These are phyloP conservation scores for Apeltes quadracus DNA, from an alignment of 2,113 vertebrate genomes.

Conservation along the genomic window DNA sequence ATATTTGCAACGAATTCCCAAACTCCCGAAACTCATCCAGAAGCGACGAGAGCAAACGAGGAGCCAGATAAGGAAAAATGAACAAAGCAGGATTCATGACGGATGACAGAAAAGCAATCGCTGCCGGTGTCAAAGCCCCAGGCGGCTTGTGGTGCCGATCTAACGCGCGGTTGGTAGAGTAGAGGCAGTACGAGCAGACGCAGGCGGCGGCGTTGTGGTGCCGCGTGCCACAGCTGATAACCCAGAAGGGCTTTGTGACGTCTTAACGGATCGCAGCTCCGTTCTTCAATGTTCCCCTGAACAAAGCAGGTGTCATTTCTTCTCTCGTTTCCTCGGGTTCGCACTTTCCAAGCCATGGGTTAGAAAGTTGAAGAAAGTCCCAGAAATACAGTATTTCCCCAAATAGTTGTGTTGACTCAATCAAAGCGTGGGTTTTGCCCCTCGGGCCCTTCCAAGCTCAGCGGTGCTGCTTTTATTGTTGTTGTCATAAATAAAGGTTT, in stretches of 20 bases:
- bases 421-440: no score
- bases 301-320: neutral
- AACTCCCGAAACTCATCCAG: neutral
- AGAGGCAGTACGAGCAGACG: neutral
- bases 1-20: neutral
- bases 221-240: neutral
- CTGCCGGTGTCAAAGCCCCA: neutral
- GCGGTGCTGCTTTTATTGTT: no score
- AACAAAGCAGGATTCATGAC: neutral
- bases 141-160: neutral
- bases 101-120: conserved; percentile 13
- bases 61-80: neutral
- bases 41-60: neutral
- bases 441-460: no score
- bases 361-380: neutral
- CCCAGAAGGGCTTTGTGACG: neutral
- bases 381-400: neutral
- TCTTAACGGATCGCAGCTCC: neutral
- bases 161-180: neutral
- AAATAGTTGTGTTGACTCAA: neutral
- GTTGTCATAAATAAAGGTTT: neutral
- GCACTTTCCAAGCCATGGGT: neutral
- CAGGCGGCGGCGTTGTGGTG: neutral
- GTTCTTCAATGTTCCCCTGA: neutral
- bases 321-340: neutral